Percentiles rank a stretch among this genome's conserved stretches.
These are phyloP conservation scores for Notechis scutatus DNA, from an alignment of 2,113 vertebrate species.

Conservation along the genomic window DNA sequence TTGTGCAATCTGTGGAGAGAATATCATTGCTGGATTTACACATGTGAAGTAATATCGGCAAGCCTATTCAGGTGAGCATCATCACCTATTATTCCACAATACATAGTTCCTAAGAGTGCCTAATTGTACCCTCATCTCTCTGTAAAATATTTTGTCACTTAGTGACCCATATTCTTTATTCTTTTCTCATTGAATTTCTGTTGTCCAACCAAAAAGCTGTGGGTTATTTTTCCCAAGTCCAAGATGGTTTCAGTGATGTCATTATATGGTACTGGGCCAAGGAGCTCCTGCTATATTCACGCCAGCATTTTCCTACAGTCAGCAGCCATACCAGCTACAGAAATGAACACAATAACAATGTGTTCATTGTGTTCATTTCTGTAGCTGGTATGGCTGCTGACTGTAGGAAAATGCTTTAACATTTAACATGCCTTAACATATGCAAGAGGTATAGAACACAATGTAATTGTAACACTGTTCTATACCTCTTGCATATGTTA, in stretches of 20 bases:
- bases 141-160: not conserved
- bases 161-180: not conserved
- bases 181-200: not conserved
- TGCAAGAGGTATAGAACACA: no score
- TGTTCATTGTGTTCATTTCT: no score
- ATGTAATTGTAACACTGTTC: not conserved
- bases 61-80: not conserved
- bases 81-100: not conserved
- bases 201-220: not conserved
- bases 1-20: slow-evolving; percentile 80
- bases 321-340: not conserved
- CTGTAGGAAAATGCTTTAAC: no score
- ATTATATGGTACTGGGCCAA: not conserved
- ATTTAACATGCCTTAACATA: no score
- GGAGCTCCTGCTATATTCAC: not conserved
- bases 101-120: not conserved
- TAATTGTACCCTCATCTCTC: not conserved
- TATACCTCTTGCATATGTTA: not conserved
- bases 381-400: no score
- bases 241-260: not conserved
- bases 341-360: not conserved
- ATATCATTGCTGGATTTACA: not conserved
- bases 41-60: not conserved
- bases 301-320: not conserved
- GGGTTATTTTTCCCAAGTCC: not conserved